Percentiles rank a stretch among this genome's conserved stretches.
phyloP scores from a whole-genome alignment of 2,888 invertebrate genomes.

The Chironomus tentans region DNA sequence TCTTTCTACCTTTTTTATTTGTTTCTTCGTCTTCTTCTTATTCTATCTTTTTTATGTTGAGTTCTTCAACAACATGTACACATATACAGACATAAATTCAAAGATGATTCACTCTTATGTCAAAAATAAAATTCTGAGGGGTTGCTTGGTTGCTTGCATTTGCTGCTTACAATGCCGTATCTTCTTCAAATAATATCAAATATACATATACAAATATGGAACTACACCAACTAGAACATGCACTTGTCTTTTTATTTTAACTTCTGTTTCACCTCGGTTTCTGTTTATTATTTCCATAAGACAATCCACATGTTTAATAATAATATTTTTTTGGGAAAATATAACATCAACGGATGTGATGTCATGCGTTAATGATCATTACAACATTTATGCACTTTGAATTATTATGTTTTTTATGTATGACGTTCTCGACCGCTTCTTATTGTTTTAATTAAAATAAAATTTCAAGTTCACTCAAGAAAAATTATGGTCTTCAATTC shows the following conservation, averaged over 20 bases:
- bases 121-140: background rate
- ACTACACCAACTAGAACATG: background rate
- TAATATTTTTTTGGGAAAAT: background rate
- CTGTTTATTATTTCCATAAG: background rate
- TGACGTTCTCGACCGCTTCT: background rate
- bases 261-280: background rate
- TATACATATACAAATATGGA: background rate
- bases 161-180: background rate
- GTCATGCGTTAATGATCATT: constrained; percentile 26
- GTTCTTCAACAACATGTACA: background rate
- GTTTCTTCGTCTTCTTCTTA: background rate
- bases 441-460: background rate
- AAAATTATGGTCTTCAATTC: background rate
- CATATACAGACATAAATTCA: background rate
- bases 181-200: background rate
- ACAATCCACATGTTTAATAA: background rate
- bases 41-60: background rate
- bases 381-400: constrained; percentile 17
- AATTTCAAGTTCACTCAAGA: constrained; percentile 7
- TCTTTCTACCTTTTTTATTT: background rate
- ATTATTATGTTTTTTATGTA: background rate
- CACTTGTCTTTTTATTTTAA: constrained; percentile 9
- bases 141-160: constrained; percentile 1
- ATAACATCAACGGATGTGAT: constrained; percentile 20
- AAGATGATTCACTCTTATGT: background rate